phyloP scores from a whole-genome alignment of 2,888 invertebrate species.

The Spilosoma lubricipeda region DNA sequence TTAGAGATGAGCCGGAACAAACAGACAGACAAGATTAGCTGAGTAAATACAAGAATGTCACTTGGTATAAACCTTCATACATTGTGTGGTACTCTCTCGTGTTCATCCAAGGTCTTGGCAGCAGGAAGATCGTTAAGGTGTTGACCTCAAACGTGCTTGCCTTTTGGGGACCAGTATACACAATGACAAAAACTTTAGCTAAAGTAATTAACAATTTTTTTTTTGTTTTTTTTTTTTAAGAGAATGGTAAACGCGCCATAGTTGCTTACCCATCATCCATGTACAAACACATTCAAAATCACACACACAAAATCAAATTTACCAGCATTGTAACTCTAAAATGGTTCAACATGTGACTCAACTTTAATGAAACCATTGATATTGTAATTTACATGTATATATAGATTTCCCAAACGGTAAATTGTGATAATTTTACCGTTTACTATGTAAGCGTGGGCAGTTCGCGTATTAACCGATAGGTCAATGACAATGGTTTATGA shows the following conservation, averaged over 20 bases:
- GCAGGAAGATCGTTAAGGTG: conserved; percentile 7
- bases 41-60: background rate
- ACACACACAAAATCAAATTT: background rate
- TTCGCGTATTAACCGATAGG: conserved; percentile 4
- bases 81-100: background rate
- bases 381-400: background rate
- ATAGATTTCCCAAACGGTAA: background rate
- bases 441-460: background rate
- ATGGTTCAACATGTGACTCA: background rate
- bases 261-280: no score
- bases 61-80: background rate
- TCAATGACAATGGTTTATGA: background rate
- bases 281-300: no score
- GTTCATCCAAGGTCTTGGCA: background rate
- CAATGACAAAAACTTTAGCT: background rate
- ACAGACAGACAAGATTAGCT: background rate
- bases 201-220: background rate
- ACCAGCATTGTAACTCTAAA: background rate
- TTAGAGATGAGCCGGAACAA: no score
- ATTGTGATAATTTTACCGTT: background rate
- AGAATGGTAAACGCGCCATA: no score
- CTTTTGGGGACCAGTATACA: background rate
- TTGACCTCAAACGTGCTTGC: conserved; percentile 2
- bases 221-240: no score
- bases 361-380: background rate